These are phyloP conservation scores for Lycodopsis pacificus DNA, from an alignment of 2,797 vertebrate species.

Conservation along the genomic window DNA sequence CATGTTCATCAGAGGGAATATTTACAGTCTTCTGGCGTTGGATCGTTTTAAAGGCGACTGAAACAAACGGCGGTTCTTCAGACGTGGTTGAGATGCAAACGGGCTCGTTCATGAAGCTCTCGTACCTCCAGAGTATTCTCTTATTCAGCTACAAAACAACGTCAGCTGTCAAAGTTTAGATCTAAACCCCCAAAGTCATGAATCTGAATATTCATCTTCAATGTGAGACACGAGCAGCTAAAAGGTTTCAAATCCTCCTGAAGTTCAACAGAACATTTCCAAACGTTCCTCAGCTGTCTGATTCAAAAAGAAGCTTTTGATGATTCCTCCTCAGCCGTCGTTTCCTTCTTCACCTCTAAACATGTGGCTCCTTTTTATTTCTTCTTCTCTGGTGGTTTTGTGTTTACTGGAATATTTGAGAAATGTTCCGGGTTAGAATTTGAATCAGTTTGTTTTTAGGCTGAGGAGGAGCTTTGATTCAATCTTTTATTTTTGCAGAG, in stretches of 20 bases:
- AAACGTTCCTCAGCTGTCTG: background rate
- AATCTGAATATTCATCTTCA: background rate
- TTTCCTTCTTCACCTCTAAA: background rate
- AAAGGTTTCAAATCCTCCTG: too few species aligned
- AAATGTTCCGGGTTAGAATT: conserved; percentile 23
- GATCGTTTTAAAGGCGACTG: background rate
- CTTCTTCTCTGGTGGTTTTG: conserved; percentile 16
- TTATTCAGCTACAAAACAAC: too few species aligned
- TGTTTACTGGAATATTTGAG: conserved; percentile 28
- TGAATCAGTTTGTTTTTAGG: conserved; percentile 26
- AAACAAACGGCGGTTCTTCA: background rate
- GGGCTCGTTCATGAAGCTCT: too few species aligned
- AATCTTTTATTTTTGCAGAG: conserved; percentile 19
- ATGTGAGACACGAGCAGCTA: too few species aligned
- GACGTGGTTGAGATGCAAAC: background rate
- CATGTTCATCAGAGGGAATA: background rate
- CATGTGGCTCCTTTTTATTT: background rate
- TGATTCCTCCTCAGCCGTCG: background rate
- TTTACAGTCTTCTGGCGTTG: background rate
- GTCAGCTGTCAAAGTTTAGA: background rate
- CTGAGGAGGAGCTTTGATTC: conserved; percentile 14
- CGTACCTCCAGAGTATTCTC: background rate
- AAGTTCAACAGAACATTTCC: too few species aligned
- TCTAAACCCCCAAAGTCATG: background rate
- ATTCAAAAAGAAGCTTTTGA: background rate